Evolutionary conservation across 1,140 invertebrate genomes (phyloP), one percentile per base, ranked within the genome.

Genomic region (Octopus sinensis): DNA sequence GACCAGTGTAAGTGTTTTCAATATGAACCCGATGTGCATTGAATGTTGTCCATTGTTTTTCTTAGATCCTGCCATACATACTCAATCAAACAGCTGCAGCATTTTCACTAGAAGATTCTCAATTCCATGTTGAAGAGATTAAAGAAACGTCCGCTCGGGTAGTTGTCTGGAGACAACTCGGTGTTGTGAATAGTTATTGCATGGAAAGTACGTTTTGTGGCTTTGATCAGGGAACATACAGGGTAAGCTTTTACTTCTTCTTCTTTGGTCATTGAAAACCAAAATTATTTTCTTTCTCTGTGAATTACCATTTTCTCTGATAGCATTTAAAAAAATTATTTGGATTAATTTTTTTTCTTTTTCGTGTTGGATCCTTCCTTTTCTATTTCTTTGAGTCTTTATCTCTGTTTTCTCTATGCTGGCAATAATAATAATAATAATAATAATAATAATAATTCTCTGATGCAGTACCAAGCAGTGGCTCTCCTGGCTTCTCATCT

Each of bases 201-300:
- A 94, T 97, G 93, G 96, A 97, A 89, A 95, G 95, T 76, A 95
- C 95, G 82, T 96, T 95, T 90, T 95, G 95, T 87, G 96, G 96
- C 43, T 96, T 94, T 88, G 95, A 96, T 88, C 93, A 94, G 86
- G 95, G 95, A 76, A 91, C 92, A 62, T 95, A 94, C 87, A 93
- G 81, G 30, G 30, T 68, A 13, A n/a, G 52, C 53, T 71, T 13
- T 6, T 43, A 12, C 53, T 7, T 62, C 51, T 0, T 51, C n/a
- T 23, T 10, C 79, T 76, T 23, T 80, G 68, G 30, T 7, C 23
- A 51, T 73, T 53, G 13, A 4, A n/a, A n/a, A 71, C 13, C 17
- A 54, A 9, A 56, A 7, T 52, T 80, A n/a, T 62, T 2, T 62
- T n/a, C 12, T 56, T 53, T n/a, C 17, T 10, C 6, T 79, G 68